These are phyloP conservation scores for Corythaeola cristata DNA, from an alignment of 2,113 vertebrate species.

Conservation along the genomic window DNA sequence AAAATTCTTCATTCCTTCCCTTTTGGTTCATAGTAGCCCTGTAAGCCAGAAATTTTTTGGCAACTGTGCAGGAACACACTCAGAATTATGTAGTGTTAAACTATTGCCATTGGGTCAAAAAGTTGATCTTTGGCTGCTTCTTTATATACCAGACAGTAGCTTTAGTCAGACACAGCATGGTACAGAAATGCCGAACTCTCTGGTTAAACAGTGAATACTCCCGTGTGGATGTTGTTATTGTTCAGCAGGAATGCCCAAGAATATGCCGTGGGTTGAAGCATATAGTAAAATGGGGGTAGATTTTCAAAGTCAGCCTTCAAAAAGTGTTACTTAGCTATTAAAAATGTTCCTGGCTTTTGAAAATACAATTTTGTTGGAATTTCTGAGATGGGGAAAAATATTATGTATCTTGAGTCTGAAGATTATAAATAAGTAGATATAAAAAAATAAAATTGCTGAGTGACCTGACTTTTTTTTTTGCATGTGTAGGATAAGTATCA, in stretches of 20 bases:
- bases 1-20: neutral
- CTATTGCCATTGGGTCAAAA: neutral
- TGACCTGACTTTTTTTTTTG: neutral
- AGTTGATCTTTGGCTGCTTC: neutral
- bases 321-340: neutral
- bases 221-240: rapidly evolving
- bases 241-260: neutral
- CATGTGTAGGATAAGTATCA: neutral
- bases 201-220: neutral
- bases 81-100: neutral
- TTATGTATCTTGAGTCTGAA: neutral
- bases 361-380: neutral
- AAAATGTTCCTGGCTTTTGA: neutral
- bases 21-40: neutral
- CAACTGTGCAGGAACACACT: neutral
- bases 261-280: neutral
- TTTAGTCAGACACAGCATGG: neutral
- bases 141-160: neutral
- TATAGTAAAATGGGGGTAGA: neutral
- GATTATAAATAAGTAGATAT: neutral
- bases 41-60: neutral
- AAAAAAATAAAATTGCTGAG: neutral
- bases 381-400: neutral
- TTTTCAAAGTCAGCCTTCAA: neutral
- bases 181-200: neutral